phyloP scores from a whole-genome alignment of 2,113 vertebrate species.

The Albula glossodonta region DNA sequence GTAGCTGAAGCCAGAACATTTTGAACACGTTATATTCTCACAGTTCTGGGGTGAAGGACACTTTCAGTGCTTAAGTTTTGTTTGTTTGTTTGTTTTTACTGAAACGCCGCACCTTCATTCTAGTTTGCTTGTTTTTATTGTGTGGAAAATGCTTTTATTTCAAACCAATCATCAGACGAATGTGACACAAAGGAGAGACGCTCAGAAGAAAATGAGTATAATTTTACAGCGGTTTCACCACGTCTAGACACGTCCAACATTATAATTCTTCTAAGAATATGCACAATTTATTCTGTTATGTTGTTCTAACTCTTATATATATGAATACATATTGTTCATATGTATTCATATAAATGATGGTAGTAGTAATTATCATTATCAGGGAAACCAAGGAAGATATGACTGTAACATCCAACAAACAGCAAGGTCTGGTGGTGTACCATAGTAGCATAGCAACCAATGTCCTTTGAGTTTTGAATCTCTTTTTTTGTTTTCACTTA shows the following conservation, averaged over 20 bases:
- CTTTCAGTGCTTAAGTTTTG: too few species aligned
- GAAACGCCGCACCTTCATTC: too few species aligned
- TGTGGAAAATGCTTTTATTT: neutral
- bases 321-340: neutral
- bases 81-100: too few species aligned
- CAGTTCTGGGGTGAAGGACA: too few species aligned
- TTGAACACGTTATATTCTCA: neutral
- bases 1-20: neutral
- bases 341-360: neutral
- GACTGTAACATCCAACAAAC: neutral
- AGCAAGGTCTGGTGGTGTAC: slow-evolving; percentile 21
- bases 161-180: neutral
- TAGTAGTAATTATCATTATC: neutral
- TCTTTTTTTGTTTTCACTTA: slow-evolving; percentile 58
- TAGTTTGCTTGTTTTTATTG: too few species aligned
- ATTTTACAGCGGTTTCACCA: neutral
- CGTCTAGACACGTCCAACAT: neutral
- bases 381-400: neutral
- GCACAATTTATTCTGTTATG: too few species aligned
- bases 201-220: neutral
- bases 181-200: neutral
- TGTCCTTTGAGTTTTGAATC: slow-evolving; percentile 17
- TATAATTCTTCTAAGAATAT: too few species aligned
- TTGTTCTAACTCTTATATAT: too few species aligned
- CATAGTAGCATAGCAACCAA: slow-evolving; percentile 1